Percentiles rank a stretch among this genome's conserved stretches.
phyloP scores from a whole-genome alignment of 2,113 vertebrate species.

The Megaleporinus macrocephalus region DNA sequence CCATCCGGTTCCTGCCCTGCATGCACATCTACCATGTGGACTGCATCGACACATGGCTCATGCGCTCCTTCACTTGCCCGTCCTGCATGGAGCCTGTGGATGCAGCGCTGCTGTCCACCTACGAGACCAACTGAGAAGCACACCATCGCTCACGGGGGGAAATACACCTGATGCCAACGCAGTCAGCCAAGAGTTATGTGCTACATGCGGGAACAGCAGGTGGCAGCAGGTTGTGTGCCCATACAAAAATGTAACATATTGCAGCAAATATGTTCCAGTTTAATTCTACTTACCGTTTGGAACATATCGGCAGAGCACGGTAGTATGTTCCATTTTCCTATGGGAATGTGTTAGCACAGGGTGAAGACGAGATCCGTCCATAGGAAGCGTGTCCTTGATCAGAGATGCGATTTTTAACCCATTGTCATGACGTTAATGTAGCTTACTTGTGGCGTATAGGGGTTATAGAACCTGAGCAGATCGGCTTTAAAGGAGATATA shows the following conservation, averaged over 20 bases:
- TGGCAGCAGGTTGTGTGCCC: background rate
- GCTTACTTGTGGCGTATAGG: background rate
- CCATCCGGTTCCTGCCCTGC: constrained; percentile 91
- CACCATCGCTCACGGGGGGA: background rate
- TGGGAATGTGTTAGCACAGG: constrained; percentile 18
- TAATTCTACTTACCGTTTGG: background rate
- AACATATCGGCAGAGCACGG: background rate
- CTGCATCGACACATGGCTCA: constrained; percentile 93
- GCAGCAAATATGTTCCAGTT: background rate
- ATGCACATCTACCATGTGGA: constrained; percentile 94
- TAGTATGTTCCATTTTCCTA: constrained; percentile 9
- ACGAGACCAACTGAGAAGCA: constrained; percentile 81
- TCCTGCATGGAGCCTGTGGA: constrained; percentile 94
- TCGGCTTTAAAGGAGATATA: background rate
- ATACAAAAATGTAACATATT: background rate
- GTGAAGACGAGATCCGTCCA: background rate
- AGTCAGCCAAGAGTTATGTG: constrained; percentile 2
- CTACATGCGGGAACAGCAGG: background rate
- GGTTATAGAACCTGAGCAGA: background rate
- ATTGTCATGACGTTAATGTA: background rate
- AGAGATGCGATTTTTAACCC: constrained; percentile 4
- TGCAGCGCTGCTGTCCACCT: constrained; percentile 86
- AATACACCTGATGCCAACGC: background rate
- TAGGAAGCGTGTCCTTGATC: constrained; percentile 2
- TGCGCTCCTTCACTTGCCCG: constrained; percentile 92